Base-by-base conservation (phyloP, 2,888 invertebrate genomes). In the Andricus curvator region DNA sequence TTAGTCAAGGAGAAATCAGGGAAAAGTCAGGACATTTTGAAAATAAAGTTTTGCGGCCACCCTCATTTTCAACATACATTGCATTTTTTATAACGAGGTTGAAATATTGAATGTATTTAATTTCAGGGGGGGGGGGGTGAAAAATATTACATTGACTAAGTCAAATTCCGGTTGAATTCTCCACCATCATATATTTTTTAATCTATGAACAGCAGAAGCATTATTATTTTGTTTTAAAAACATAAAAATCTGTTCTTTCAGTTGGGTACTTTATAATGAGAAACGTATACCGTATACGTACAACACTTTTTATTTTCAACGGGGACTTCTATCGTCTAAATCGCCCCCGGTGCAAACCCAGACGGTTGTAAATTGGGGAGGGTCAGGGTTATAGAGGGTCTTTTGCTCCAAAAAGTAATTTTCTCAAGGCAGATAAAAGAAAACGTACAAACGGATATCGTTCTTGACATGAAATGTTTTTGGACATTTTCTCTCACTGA, bases 351-450 rank as follows among this genome's bases (percentile, higher is more conserved):
- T 74, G 56, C 74, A 74, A 74, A 74, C 74, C 74, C 74, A 74
- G 74, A 74, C 74, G 74, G 74, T 74, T 74, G 74, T 74, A 74
- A 74, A 74, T 74, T 74, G 74, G 74, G 74, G 74, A 56, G 74
- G 74, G 74, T 74, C 74, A 74, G 74, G 51, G 74, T 74, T 74
- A 74, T 74, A 74, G 74, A 74, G 74, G 74, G 74, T 74, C 74
- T 74, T 74, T 33, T 74, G 56, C 74, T 74, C 74, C 74, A 74
- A 56, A 74, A 74, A 56, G 74, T 74, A 74, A 74, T 74, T 74
- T 74, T 74, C 74, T 56, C 74, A 74, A 74, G n/a, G 74, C 51
- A 74, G 74, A 74, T 74, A 74, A 74, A 51, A 74, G 74, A 74
- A 56, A 74, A 74, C 51, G 29, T 33, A 74, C 56, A 74, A 74